Evolutionary conservation across 2,113 vertebrate species (phyloP), one percentile per base, ranked within the genome.

Genomic region (Poecilia latipinna): DNA sequence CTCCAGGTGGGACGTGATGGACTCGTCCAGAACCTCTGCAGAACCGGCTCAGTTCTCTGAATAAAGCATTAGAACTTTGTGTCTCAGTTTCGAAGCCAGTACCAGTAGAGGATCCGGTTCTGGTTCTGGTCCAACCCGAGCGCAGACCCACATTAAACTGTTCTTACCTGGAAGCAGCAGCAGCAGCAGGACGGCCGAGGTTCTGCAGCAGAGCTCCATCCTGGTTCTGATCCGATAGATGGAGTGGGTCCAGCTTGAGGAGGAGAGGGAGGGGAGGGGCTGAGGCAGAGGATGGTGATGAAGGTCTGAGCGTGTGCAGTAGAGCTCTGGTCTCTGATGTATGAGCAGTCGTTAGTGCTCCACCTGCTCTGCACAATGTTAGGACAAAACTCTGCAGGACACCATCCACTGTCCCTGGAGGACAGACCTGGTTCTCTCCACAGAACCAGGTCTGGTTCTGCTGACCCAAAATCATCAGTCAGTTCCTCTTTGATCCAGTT

Each of bases 91-190:
- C 1, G 8, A 4, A 35, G 8, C 33, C 33, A 35, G 10, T 37
- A 11, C 35, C 35, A 37, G 35, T 35, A 10, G 35, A 35, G 8
- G 35, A 2, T 35, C 8, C 8, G 10, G 35, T 37, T 37, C 35
- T 37, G 35, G 10, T 37, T 48, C 44, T 19, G 44, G 17, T 48
- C 44, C 44, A 19, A 17, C 17, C 44, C 17, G 4, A 48, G 15
- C 5, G 4, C 4, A 19, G 17, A 48, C 17, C 44, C 44, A 48
- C 4, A 48, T 48, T 48, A 64, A 65, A 39, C 37, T 2, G 7
- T 35, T 35, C 64, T 83, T 74, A 91, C 90, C 90, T 81, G 90
- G 86, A 1, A 87, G 33, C 32, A 75, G 62, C 61, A 86, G 12
- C 71, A 88, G 70, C 1, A 90, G 54, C 32, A 88, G 42, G 22